These are phyloP conservation scores for Globicephala melas DNA, from an alignment of 2,113 vertebrate species.

Conservation along the genomic window DNA sequence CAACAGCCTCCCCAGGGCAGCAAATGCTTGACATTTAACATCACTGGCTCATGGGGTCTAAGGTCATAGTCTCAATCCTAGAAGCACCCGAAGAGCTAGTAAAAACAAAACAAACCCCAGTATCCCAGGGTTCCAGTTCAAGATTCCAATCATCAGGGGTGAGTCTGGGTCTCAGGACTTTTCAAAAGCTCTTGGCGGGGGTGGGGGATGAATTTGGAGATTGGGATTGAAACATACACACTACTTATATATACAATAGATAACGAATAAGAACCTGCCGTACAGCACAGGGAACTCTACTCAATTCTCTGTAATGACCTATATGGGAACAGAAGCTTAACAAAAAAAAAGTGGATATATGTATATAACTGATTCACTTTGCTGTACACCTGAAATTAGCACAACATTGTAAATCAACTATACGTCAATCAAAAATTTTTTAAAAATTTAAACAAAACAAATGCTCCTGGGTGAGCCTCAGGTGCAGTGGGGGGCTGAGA, in stretches of 20 bases:
- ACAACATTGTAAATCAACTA: too few species aligned
- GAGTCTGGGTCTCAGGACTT: neutral
- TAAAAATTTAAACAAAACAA: neutral
- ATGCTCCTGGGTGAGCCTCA: neutral
- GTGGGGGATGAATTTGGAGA: too few species aligned
- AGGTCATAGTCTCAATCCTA: neutral
- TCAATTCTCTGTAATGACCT: too few species aligned
- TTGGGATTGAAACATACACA: too few species aligned
- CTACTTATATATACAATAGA: too few species aligned
- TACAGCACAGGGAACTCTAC: too few species aligned
- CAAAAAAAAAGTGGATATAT: too few species aligned
- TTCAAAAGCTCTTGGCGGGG: neutral
- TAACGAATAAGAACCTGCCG: too few species aligned
- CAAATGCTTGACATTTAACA: neutral
- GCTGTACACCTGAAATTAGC: too few species aligned
- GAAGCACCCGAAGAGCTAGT: neutral
- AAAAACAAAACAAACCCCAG: neutral
- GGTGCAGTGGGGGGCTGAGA: neutral
- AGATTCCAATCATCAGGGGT: neutral
- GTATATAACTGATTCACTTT: too few species aligned
- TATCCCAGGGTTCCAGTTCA: neutral
- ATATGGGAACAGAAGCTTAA: too few species aligned
- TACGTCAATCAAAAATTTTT: too few species aligned
- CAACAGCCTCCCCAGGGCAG: neutral
- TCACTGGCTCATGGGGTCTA: neutral